A percentile compares a stretch with the other conserved stretches of the same genome.
These are phyloP conservation scores for Gordius sp. DNA, from an alignment of 2,888 invertebrate species.

Conservation along the genomic window DNA sequence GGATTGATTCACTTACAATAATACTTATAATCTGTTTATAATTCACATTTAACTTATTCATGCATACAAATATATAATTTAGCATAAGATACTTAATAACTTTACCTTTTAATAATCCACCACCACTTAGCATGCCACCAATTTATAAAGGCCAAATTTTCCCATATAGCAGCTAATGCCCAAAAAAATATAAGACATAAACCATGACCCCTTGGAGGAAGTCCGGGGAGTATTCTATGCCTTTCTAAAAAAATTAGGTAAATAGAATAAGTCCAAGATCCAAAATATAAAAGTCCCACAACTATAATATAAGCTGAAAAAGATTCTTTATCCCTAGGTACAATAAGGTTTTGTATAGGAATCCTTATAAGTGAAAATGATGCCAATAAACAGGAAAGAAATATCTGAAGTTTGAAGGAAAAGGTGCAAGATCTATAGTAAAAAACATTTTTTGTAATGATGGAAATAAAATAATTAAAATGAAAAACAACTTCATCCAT, in stretches of 20 bases:
- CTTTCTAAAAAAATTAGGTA: slow-evolving; percentile 10
- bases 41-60: not conserved
- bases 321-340: too few relatives aligned
- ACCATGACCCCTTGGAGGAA: slow-evolving; percentile 6
- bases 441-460: not conserved
- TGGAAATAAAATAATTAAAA: not conserved
- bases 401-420: not conserved
- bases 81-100: not conserved
- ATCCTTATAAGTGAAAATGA: not conserved
- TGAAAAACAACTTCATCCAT: not conserved
- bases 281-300: slow-evolving; percentile 14
- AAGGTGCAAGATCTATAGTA: not conserved
- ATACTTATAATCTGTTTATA: not conserved
- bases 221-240: not conserved
- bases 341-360: not conserved
- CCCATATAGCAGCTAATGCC: not conserved
- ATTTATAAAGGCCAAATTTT: slow-evolving; percentile 7
- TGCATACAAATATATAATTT: slow-evolving; percentile 1
- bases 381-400: not conserved
- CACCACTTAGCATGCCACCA: slow-evolving; percentile 8
- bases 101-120: slow-evolving; percentile 2
- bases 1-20: not conserved
- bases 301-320: not conserved
- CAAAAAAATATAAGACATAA: not conserved
- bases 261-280: not conserved